Evolutionary conservation across 1,140 invertebrate species (phyloP).

Genomic region (Belonocnema kinseyi): DNA sequence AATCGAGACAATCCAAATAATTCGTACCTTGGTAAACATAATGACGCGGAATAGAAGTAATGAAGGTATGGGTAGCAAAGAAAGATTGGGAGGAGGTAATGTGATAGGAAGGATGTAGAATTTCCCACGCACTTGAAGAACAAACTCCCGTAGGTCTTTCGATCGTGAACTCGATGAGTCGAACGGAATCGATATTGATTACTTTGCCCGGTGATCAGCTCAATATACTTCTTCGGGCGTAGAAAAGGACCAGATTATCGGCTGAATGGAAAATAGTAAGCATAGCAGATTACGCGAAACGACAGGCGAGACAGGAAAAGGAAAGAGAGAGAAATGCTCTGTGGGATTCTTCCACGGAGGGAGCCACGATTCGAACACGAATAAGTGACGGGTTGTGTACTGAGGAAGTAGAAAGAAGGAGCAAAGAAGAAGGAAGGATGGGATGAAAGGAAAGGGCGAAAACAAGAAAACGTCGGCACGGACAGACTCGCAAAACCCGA

Average conservation of each 20-base stretch:
- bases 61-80: constrained; percentile 1
- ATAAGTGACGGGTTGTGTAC: too few relatives aligned
- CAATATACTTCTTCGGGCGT: background rate
- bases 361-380: too few relatives aligned
- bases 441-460: too few relatives aligned
- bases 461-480: too few relatives aligned
- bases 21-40: constrained; percentile 22
- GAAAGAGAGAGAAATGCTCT: background rate
- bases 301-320: background rate
- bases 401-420: too few relatives aligned
- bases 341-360: too few relatives aligned
- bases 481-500: too few relatives aligned
- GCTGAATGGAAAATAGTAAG: background rate
- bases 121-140: constrained; percentile 23
- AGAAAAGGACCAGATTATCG: background rate
- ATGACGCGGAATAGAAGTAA: constrained; percentile 23
- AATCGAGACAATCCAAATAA: constrained; percentile 19
- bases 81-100: constrained; percentile 21
- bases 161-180: constrained; percentile 26
- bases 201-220: background rate
- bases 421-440: too few relatives aligned
- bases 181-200: constrained; percentile 26
- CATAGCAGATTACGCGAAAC: background rate
- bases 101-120: constrained; percentile 28
- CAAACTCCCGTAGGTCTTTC: constrained; percentile 24